Base-by-base conservation (phyloP, 2,888 invertebrate genomes). In the Thalpophila matura region DNA sequence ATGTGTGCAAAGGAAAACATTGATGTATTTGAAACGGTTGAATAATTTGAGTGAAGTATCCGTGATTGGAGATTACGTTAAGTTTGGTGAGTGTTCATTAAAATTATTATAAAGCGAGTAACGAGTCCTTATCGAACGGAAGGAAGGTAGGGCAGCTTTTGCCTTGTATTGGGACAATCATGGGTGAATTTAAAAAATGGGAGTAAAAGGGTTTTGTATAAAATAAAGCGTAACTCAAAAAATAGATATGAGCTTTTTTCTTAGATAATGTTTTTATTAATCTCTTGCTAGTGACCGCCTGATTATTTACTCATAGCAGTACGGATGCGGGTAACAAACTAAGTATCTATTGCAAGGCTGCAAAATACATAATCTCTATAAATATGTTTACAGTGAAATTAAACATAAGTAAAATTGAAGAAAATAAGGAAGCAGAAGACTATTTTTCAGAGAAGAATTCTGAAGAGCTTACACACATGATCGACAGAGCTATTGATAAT, bases 1-100 rank as follows among this genome's bases (percentile, higher is more conserved):
- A 24, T 96, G 96, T 79, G 87, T 96, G 22, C 96, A 96, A 81
- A 95, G 91, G 67, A 96, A 96, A 77, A 93, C 96, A 2, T 86
- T 96, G 7, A 79, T 95, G 43, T 96, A 96, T 86, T 82, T 96
- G 62, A 95, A 95, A 58, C 91, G 95, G 18, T 85, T 96, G 2
- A 95, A 95, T 63, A 89, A 90, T 43, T 83, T 96, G 50, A 91
- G 95, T 69, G 95, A 96, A 74, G 94, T 96, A 66, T 93, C 94
- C 7, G 86, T 96, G 31, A 83, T 96, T 51, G 96, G 96, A 1
- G 94, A 95, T 61, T 94, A 92, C 74, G 88, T 96, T 1, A 95
- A 94, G 74, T 92, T 96, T 66, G 95, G 96, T 90, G 90, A 94
- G 89, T 86, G 0, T 7, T 1, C 4, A 1, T 9, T 22, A n/a